Base-by-base conservation (phyloP, 2,113 vertebrate species). In the Leptodactylus fuscus region DNA sequence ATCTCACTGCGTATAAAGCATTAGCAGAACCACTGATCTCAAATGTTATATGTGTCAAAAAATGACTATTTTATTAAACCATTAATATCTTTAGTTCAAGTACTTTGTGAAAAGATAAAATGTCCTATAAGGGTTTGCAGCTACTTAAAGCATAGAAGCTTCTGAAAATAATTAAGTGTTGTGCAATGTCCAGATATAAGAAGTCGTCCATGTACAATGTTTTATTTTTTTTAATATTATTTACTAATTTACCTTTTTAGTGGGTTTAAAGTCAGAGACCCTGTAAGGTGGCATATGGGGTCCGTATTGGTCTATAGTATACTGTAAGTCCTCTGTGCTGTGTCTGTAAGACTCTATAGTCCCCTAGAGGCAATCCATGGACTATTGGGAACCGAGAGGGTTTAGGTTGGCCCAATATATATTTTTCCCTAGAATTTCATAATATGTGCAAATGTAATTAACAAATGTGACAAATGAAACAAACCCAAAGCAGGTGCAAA, bases 11-110 rank as follows among this genome's bases (percentile, higher is more conserved):
- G 34, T 85, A 85, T 85, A 85, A 85, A 85, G 60, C 83, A 85
- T 85, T 85, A 85, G 74, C 83, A 55, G 58, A 79, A 44, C 74
- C n/a, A 53, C 62, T 16, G 75, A 79, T 79, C 83, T 70, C 75
- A 85, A 79, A 79, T 85, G 83, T 85, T 85, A 79, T 38, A 70
- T 58, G 83, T 80, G 75, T 79, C 75, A 79, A 85, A 85, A 85
- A 79, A 80, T 80, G 75, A 85, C 83, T 79, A 67, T 85, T 85
- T 85, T 85, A 85, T 85, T 51, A 85, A 85, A 85, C 62, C 62
- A 29, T 85, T 85, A 85, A 85, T 85, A 85, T 79, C 75, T 70
- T 70, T 85, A 62, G 55, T 77, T 85, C 65, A 55, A 85, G 75
- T 22, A n/a, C 75, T 85, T 71, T 80, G 48, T 79, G 48, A 55